Conservation (phyloP, 2,113 vertebrate species). For the Hypomesus transpacificus region DNA sequence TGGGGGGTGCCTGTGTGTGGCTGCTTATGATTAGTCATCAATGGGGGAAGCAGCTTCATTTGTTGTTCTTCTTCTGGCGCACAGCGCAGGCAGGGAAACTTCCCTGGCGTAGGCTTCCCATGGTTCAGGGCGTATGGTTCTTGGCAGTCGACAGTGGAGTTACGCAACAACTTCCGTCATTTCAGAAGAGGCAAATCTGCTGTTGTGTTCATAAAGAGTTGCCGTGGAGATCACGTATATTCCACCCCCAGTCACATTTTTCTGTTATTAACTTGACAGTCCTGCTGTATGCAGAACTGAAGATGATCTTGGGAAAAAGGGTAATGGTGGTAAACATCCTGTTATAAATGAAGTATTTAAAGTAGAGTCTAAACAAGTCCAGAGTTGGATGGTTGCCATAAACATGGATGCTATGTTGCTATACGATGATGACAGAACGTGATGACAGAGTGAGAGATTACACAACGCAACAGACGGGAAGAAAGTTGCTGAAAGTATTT, state of each 20-base stretch:
- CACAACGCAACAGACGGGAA: no score
- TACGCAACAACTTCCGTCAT: conserved; percentile 66
- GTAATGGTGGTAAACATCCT: background rate
- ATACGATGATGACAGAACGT: no score
- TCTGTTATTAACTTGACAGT: background rate
- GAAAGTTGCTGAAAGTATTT: no score
- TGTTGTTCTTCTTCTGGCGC: conserved; percentile 57
- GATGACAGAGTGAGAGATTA: no score
- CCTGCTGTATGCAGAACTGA: background rate
- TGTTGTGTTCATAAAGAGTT: conserved; percentile 63
- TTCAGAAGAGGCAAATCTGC: conserved; percentile 50
- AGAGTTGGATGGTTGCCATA: no score
- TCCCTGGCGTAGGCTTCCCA: conserved; percentile 43
- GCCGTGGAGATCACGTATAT: background rate
- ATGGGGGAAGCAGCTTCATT: conserved; percentile 59
- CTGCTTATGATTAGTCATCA: conserved; percentile 57
- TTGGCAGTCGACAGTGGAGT: conserved; percentile 50
- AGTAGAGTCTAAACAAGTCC: background rate
- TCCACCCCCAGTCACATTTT: background rate
- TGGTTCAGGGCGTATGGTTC: conserved; percentile 48
- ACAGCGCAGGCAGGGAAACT: conserved; percentile 48
- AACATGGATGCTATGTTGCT: no score
- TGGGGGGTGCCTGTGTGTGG: background rate
- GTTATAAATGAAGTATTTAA: background rate
- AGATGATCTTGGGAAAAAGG: background rate